Evolutionary conservation across 1,140 invertebrate species (phyloP), one percentile per base, ranked within the genome.

Genomic region (Penaeus japonicus): DNA sequence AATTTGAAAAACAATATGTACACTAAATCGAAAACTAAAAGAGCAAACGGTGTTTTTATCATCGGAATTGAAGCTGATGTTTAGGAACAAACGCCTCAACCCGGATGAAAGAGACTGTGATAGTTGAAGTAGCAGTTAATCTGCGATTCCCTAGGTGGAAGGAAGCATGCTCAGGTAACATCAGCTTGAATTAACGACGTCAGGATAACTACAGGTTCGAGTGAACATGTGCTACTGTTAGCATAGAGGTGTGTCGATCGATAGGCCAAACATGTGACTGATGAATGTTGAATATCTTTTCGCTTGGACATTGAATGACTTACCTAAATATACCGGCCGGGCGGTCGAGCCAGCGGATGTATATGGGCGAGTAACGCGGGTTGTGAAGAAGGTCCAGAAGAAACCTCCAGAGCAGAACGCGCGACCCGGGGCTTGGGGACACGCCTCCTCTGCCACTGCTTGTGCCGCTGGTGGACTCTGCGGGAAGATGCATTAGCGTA

Each of bases 331-430:
- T 83, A 18, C 90, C 91, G 24, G 89, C 88, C 47, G 89, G 65
- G 4, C 84, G 57, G 30, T 91, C 91, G 2, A 89, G 86, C 89
- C 89, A 91, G 73, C 89, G 90, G 86, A 90, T 91, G 89, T 85
- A 91, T 75, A 82, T 78, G 32, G 83, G 90, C 47, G 87, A 88
- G 89, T 89, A 91, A 85, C 73, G 89, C 32, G 30, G 87, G 83
- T 85, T 89, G 87, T 90, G 90, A 35, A 90, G 88, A 7, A 89
- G 89, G 20, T 91, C 84, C 0, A 90, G 82, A 32, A 89, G 77
- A 57, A 90, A 90, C 83, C 89, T 47, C 89, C 89, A 91, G 12
- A 90, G 77, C 27, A 90, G 79, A 4, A 90, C 90, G 7, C 90
- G 55, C 0, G 90, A 89, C 2, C 86, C 89, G 4, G 55, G 78